A percentile compares a stretch with the other conserved stretches of the same genome.
These are phyloP conservation scores for Melanchra persicariae DNA, from an alignment of 2,888 invertebrate genomes.

Conservation along the genomic window DNA sequence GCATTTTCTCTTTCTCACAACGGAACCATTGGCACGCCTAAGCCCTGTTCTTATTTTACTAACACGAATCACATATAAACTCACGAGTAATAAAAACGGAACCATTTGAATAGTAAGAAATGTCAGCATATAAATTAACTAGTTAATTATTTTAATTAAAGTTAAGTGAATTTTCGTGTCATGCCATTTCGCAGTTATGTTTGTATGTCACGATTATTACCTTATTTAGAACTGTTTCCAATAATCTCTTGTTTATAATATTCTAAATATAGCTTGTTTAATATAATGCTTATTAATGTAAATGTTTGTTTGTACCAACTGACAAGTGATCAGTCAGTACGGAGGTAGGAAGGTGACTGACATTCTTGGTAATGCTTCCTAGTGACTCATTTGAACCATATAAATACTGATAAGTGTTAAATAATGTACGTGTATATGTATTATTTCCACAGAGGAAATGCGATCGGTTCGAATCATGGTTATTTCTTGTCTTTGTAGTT, in stretches of 20 bases:
- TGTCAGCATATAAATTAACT: slow-evolving; percentile 43
- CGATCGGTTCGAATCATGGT: not conserved
- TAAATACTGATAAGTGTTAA: not conserved
- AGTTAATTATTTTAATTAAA: slow-evolving; percentile 62
- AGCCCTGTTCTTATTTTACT: no score
- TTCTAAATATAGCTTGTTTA: no score
- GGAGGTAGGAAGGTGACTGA: not conserved
- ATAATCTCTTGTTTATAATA: not conserved
- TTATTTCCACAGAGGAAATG: not conserved
- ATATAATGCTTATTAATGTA: no score
- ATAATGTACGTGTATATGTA: not conserved
- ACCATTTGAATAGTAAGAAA: slow-evolving; percentile 42
- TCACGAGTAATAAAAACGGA: slow-evolving; percentile 27
- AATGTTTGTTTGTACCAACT: not conserved
- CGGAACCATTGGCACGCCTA: no score
- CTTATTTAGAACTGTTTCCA: slow-evolving; percentile 21
- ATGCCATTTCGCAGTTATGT: not conserved
- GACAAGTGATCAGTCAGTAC: slow-evolving; percentile 13
- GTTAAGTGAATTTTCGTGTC: slow-evolving; percentile 62
- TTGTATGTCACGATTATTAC: slow-evolving; percentile 31
- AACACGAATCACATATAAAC: not conserved
- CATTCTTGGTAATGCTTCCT: slow-evolving; percentile 10
- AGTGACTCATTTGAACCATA: slow-evolving; percentile 2
- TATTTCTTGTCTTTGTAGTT: not conserved
- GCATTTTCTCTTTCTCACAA: no score